A percentile compares a stretch with the other conserved stretches of the same genome.
Evolutionary conservation across 1,140 invertebrate species (phyloP).

Genomic region (Epicauta chinensis): DNA sequence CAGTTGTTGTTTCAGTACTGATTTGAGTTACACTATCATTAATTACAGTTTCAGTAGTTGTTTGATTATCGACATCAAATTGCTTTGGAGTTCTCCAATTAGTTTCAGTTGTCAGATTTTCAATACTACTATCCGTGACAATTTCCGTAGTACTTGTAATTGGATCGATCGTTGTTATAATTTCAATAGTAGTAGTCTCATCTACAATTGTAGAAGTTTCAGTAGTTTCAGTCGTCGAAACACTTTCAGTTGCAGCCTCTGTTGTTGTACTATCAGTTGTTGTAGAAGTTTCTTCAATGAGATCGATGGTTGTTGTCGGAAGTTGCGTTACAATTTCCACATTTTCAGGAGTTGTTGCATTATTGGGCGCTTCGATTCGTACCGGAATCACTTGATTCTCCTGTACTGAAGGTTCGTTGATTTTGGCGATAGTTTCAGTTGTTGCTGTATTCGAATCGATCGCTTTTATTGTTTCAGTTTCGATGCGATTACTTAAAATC

Average conservation of each 20-base stretch:
- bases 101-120: conserved; percentile 6
- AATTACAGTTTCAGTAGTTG: background rate
- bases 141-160: conserved; percentile 7
- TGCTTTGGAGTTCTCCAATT: background rate
- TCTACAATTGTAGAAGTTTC: conserved; percentile 7
- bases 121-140: conserved; percentile 8
- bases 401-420: conserved; percentile 20
- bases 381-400: conserved; percentile 27
- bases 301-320: too few species aligned
- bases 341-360: background rate
- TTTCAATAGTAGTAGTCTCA: conserved; percentile 2
- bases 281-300: too few species aligned
- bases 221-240: conserved; percentile 1
- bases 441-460: conserved; percentile 5
- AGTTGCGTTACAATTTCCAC: too few species aligned
- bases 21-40: conserved; percentile 3
- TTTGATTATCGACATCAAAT: background rate
- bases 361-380: conserved; percentile 11
- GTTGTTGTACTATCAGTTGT: background rate
- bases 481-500: conserved; percentile 36
- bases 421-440: conserved; percentile 7
- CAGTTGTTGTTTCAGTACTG: background rate
- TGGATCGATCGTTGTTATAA: conserved; percentile 9
- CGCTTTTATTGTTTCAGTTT: conserved; percentile 29
- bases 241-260: background rate